phyloP scores from a whole-genome alignment of 2,888 invertebrate species.

The Stegophylla sp. region DNA sequence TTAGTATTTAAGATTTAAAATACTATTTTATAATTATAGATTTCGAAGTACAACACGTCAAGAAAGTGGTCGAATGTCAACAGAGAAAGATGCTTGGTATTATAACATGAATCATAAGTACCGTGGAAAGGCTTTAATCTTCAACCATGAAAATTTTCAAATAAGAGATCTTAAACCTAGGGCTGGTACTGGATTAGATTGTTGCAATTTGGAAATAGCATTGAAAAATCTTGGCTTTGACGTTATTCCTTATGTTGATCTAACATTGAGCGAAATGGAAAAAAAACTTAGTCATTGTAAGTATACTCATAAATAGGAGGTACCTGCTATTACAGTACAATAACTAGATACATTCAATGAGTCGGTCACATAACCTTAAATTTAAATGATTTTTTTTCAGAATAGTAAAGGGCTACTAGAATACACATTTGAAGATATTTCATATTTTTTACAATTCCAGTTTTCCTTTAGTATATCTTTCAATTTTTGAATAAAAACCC shows the following conservation, averaged over 20 bases:
- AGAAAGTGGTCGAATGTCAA: constrained; percentile 30
- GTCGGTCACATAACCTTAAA: too few species aligned
- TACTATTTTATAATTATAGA: constrained; percentile 1
- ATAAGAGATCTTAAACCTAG: constrained; percentile 70
- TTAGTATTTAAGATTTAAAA: neutral
- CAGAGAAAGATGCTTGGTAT: constrained; percentile 61
- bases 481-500: too few species aligned
- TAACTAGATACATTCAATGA: too few species aligned
- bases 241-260: constrained; percentile 76
- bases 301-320: too few species aligned
- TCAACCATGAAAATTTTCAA: constrained; percentile 87
- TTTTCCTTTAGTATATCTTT: too few species aligned
- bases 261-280: constrained; percentile 69
- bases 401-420: too few species aligned
- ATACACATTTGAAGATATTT: too few species aligned
- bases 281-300: constrained; percentile 38
- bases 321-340: too few species aligned
- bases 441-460: too few species aligned
- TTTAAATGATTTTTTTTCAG: too few species aligned
- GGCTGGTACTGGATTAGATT: constrained; percentile 84
- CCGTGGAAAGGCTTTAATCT: constrained; percentile 84
- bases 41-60: constrained; percentile 11
- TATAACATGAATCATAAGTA: constrained; percentile 87
- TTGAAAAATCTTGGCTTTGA: constrained; percentile 71
- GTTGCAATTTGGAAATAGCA: constrained; percentile 61